phyloP scores from a whole-genome alignment of 1,140 invertebrate genomes.

The Antheraea mylitta region DNA sequence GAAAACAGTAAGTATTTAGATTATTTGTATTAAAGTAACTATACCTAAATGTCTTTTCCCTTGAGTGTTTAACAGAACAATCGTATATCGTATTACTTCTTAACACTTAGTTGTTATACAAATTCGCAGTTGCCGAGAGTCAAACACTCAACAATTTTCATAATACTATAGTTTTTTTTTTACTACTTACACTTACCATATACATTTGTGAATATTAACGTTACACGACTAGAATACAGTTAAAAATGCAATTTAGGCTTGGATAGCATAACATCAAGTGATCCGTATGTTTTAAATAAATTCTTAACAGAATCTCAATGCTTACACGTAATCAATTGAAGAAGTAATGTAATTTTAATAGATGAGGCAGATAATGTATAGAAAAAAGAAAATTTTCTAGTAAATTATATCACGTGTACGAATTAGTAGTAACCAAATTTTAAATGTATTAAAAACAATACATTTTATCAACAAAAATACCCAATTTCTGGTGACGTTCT shows the following conservation, averaged over 20 bases:
- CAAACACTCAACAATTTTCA: conserved; percentile 2
- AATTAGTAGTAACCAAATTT: no score
- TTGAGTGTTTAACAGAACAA: conserved; percentile 1
- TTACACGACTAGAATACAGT: neutral
- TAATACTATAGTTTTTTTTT: neutral
- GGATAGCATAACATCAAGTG: neutral
- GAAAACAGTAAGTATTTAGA: neutral
- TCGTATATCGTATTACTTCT: neutral
- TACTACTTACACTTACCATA: neutral
- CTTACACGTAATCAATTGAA: no score
- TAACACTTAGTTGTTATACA: neutral
- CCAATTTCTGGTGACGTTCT: no score
- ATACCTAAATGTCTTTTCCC: neutral
- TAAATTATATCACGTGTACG: no score
- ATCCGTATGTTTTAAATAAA: neutral
- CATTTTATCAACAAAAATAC: no score
- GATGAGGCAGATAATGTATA: no score
- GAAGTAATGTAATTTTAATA: no score
- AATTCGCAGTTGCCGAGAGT: conserved; percentile 4
- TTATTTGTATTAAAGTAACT: neutral
- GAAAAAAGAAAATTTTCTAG: no score
- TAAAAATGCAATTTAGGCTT: neutral
- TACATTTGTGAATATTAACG: neutral
- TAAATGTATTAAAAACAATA: no score
- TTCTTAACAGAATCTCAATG: no score